Conservation (phyloP, 2,113 vertebrate species). For the Epinephelus moara region DNA sequence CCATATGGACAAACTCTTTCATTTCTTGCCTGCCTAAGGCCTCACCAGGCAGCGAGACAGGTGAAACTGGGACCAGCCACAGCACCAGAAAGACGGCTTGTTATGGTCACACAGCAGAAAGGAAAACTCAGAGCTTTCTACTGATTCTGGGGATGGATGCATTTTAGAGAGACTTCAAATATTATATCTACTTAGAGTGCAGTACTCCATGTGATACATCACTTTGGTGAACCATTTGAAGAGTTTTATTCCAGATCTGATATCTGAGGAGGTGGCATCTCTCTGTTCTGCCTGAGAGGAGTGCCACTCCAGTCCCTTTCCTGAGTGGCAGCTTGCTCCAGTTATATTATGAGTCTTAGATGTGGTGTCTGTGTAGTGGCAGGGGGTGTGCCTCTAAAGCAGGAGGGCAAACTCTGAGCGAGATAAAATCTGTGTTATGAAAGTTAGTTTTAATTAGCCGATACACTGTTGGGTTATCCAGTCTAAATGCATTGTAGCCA, state of each 20-base stretch:
- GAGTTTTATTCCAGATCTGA: not conserved
- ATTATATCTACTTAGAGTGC: not conserved
- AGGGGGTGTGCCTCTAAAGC: not conserved
- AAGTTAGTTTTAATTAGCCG: not conserved
- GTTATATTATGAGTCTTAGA: not conserved
- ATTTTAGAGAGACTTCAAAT: not conserved
- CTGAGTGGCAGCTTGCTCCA: not conserved
- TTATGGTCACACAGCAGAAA: conserved; percentile 45
- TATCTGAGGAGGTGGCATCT: not conserved
- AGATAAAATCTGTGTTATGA: not conserved
- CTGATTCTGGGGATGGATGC: not conserved
- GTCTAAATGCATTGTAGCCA: not conserved
- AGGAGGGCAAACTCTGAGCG: not conserved
- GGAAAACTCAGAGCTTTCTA: not conserved
- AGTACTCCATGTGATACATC: not conserved
- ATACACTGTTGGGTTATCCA: not conserved
- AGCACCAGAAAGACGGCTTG: conserved; percentile 11
- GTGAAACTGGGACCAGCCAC: conserved; percentile 35
- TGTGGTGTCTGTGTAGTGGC: not conserved
- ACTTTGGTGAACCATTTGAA: not conserved
- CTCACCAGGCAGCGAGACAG: conserved; percentile 31
- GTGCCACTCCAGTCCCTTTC: not conserved
- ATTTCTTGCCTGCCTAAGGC: conserved; percentile 54
- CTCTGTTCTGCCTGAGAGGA: not conserved
- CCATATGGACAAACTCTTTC: conserved; percentile 60